Percentiles rank a stretch among this genome's conserved stretches.
These are phyloP conservation scores for Perizoma affinitatum DNA, from an alignment of 2,888 invertebrate genomes.

Conservation along the genomic window DNA sequence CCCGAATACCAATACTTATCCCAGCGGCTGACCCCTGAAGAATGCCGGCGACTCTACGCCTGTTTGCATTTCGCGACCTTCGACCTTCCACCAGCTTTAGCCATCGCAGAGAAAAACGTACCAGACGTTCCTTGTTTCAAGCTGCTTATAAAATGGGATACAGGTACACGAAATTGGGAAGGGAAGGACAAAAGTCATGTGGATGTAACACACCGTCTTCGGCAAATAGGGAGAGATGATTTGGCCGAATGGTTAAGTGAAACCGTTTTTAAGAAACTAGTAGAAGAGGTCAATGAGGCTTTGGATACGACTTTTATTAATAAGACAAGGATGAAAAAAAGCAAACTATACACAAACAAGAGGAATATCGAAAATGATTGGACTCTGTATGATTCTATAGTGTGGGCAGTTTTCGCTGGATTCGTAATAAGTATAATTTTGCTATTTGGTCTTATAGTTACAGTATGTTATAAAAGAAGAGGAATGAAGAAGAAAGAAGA, in stretches of 20 bases:
- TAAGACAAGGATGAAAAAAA: constrained; percentile 25
- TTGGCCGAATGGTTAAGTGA: constrained; percentile 86
- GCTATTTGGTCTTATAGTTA: constrained; percentile 31
- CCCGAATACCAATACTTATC: constrained; percentile 76
- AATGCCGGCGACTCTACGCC: constrained; percentile 84
- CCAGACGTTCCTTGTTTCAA: constrained; percentile 81
- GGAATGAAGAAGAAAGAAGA: constrained; percentile 39
- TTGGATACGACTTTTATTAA: constrained; percentile 42
- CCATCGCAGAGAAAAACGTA: constrained; percentile 63
- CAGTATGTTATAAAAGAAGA: constrained; percentile 18
- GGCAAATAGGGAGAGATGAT: constrained; percentile 82
- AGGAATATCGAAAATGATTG: constrained; percentile 46
- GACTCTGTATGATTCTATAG: constrained; percentile 53
- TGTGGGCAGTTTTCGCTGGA: constrained; percentile 44
- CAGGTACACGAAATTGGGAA: constrained; percentile 59
- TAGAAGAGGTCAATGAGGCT: constrained; percentile 70
- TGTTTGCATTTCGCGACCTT: constrained; percentile 78
- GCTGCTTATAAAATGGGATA: constrained; percentile 85
- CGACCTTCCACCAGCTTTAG: constrained; percentile 48
- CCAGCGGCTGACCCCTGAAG: constrained; percentile 79
- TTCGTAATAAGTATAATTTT: constrained; percentile 41
- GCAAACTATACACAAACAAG: constrained; percentile 35
- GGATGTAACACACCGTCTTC: constrained; percentile 78
- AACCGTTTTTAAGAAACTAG: constrained; percentile 81
- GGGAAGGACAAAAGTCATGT: constrained; percentile 84